These are phyloP conservation scores for Sciurus niger DNA, from an alignment of 2,113 vertebrate genomes.

Conservation along the genomic window DNA sequence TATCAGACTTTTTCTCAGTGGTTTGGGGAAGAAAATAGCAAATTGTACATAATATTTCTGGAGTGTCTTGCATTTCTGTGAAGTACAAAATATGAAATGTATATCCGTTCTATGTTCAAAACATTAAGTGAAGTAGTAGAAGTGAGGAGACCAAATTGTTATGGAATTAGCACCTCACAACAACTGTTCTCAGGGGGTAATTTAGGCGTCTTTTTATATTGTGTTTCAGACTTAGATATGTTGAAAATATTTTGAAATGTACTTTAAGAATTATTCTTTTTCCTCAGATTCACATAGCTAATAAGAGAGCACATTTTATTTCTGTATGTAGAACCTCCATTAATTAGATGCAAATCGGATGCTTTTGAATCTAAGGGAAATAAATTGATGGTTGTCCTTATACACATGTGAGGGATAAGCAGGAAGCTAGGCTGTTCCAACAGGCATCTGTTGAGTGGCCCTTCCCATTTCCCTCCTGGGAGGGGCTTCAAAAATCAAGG, in stretches of 20 bases:
- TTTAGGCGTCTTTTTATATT: conserved; percentile 30
- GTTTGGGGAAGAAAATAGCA: neutral
- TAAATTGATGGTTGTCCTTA: neutral
- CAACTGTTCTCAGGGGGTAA: neutral
- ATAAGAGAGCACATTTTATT: conserved; percentile 44
- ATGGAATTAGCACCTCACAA: neutral
- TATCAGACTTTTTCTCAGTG: neutral
- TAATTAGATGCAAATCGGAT: conserved; percentile 43
- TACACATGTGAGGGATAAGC: neutral
- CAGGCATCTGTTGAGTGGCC: neutral
- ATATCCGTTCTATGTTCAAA: neutral
- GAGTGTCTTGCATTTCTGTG: neutral
- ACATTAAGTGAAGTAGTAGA: conserved; percentile 14
- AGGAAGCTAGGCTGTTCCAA: neutral
- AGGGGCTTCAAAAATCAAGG: conserved; percentile 23
- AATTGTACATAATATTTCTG: conserved; percentile 34
- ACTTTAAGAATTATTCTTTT: conserved; percentile 60
- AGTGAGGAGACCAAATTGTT: neutral
- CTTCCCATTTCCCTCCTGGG: neutral
- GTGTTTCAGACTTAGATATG: neutral
- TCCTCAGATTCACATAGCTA: conserved; percentile 1
- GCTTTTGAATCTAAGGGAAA: neutral
- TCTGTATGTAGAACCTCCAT: neutral
- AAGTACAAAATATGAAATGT: conserved; percentile 34
- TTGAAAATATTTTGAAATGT: conserved; percentile 55